Evolutionary conservation across 1,140 invertebrate genomes (phyloP).

Genomic region (Drosophila mojavensis): DNA sequence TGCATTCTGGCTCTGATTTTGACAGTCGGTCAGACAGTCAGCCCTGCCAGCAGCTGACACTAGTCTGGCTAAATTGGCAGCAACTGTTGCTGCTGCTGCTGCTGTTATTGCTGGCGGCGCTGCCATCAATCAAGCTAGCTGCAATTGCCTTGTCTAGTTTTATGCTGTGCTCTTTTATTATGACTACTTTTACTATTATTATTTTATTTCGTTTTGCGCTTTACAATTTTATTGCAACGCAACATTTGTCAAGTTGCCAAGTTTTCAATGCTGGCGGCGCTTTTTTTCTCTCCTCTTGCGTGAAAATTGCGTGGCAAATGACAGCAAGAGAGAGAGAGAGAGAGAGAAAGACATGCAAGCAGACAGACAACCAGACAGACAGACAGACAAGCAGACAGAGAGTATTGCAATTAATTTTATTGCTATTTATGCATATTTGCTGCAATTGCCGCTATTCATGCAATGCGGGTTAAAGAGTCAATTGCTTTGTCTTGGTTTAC

Average conservation of each 20-base stretch:
- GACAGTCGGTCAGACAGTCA: slow-evolving; percentile 17
- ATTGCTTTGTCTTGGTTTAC: slow-evolving; percentile 73
- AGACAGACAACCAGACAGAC: neutral
- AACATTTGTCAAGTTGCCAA: slow-evolving; percentile 61
- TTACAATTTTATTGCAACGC: slow-evolving; percentile 18
- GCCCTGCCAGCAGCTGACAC: slow-evolving; percentile 12
- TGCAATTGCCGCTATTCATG: slow-evolving; percentile 47
- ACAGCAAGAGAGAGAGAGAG: neutral
- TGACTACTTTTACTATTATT: slow-evolving; percentile 39
- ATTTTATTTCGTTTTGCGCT: slow-evolving; percentile 1
- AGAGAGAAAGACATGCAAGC: neutral
- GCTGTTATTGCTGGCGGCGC: slow-evolving; percentile 25
- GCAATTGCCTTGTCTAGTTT: slow-evolving; percentile 48
- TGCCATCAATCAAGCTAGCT: slow-evolving; percentile 61
- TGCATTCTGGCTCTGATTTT: slow-evolving; percentile 30
- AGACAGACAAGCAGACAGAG: slow-evolving; percentile 27
- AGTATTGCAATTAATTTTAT: slow-evolving; percentile 72
- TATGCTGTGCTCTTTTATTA: slow-evolving; percentile 61
- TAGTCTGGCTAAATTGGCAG: slow-evolving; percentile 33
- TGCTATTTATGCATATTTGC: slow-evolving; percentile 64
- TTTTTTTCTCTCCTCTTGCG: slow-evolving; percentile 32
- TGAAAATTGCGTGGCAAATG: slow-evolving; percentile 46
- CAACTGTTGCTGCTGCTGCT: slow-evolving; percentile 28
- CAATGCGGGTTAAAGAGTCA: slow-evolving; percentile 74
- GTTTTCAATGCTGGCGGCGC: slow-evolving; percentile 30